phyloP scores from a whole-genome alignment of 2,113 vertebrate species.

The Chamaetylas fuelleborni region DNA sequence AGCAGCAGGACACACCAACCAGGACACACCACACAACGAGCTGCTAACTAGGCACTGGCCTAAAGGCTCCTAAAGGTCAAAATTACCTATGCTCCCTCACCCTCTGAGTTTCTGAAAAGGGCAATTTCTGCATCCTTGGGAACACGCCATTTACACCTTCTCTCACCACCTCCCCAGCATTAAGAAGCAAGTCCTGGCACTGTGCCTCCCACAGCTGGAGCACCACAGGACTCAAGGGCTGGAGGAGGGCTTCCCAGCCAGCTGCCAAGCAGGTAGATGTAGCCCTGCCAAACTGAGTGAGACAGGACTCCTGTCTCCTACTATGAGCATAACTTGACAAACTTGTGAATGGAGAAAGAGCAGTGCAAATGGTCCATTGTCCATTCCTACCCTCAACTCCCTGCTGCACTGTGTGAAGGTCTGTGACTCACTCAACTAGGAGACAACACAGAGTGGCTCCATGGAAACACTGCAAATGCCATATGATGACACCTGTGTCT shows the following conservation, averaged over 20 bases:
- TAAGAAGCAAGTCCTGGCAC: not conserved
- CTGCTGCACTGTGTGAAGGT: not conserved
- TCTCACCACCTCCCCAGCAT: not conserved
- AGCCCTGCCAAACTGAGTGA: not conserved
- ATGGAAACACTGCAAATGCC: not conserved
- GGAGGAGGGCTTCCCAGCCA: not conserved
- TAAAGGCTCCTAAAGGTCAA: conserved; percentile 25
- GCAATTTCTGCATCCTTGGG: not conserved
- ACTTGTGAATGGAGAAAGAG: not conserved
- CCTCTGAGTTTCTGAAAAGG: not conserved
- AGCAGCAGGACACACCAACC: not conserved
- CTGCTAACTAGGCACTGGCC: conserved; percentile 3
- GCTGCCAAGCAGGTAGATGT: not conserved
- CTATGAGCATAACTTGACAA: fast-evolving
- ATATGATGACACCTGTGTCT: not conserved
- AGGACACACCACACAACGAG: not conserved
- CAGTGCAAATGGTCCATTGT: not conserved
- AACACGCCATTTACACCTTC: not conserved
- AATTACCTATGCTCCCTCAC: not conserved
- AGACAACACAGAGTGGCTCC: not conserved
- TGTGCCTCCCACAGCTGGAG: not conserved
- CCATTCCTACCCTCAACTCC: not conserved
- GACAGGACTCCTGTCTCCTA: not conserved
- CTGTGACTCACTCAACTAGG: not conserved
- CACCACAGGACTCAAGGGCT: not conserved